Evolutionary conservation across 2,797 vertebrate genomes (phyloP), one percentile per base, ranked within the genome.

Genomic region (Podarcis lilfordi): DNA sequence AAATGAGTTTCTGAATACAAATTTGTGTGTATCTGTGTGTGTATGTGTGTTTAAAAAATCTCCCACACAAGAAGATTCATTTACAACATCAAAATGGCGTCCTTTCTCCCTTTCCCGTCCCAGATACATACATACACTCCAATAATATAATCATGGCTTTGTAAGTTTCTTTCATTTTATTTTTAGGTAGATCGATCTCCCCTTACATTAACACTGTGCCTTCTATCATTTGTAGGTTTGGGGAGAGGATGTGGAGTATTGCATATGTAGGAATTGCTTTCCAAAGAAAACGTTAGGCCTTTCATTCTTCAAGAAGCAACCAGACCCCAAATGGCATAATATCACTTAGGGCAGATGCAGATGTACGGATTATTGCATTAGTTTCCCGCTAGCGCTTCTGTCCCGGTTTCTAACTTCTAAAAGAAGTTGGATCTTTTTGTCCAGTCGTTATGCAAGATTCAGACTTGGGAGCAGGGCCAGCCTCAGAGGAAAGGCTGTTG

Each of bases 141-240:
- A 43, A 1, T 13, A 64, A 59, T 29, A 3, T 23, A 72, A 10
- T 23, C 3, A 32, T 3, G 6, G 1, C 78, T 61, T 80, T 80
- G 78, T 80, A 55, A 8, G 59, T 32, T 61, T 80, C 4, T 85
- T 89, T 45, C 66, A 1, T 80, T 82, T 6, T 72, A 19, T 68
- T 83, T 71, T 79, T 91, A 40, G 32, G 32, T 61, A 82, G 91
- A 87, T 43, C 1, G 78, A 80, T 81, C 15, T 13, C 15, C 23
- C 32, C 35, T 87, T 90, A 77, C 5, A 69, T 87, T 88, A 84
- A 35, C 40, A 1, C 84, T 72, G 7, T 76, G 88, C 45, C 80
- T 93, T 88, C 88, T 85, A 78, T 92, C 86, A 55, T 82, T 50
- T 29, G 78, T 72, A 85, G 89, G 90, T 89, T 25, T 11, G 29